Conservation (phyloP, 2,888 invertebrate species). For the Chalcis sispes region DNA sequence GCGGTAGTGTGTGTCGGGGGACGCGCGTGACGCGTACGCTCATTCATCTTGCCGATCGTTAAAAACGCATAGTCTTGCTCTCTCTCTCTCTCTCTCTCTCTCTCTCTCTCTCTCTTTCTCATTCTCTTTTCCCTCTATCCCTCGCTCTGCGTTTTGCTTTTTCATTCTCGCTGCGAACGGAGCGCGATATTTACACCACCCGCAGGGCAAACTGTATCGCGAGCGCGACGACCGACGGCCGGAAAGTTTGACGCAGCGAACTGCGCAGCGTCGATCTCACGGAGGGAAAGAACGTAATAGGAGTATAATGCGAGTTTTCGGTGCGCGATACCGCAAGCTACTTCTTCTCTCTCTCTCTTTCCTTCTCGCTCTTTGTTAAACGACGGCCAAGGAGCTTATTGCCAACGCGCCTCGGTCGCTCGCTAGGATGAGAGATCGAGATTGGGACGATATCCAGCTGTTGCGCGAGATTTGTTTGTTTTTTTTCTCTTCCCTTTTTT, state of each 20-base stretch:
- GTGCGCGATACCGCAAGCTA: not conserved
- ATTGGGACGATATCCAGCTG: constrained; percentile 22
- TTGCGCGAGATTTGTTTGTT: constrained; percentile 3
- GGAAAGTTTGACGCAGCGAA: no score
- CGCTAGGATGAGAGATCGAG: not conserved
- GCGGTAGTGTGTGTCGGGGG: no score
- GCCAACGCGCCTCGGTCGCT: not conserved
- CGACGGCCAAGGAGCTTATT: no score
- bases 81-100: no score
- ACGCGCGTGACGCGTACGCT: no score
- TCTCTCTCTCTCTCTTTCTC: no score
- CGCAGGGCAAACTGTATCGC: constrained; percentile 23
- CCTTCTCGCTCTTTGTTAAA: no score
- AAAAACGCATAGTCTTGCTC: constrained; percentile 68
- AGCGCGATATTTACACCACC: constrained; percentile 27
- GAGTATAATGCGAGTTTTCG: not conserved
- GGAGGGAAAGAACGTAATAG: no score
- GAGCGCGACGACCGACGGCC: not conserved
- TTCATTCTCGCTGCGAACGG: no score
- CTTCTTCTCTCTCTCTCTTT: not conserved
- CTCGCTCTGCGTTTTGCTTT: no score
- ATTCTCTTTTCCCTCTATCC: no score
- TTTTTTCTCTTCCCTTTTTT: not conserved
- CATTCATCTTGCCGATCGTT: constrained; percentile 73
- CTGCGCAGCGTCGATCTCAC: no score